Evolutionary conservation across 2,113 vertebrate species (phyloP).

Genomic region (Antechinus stuartii): DNA sequence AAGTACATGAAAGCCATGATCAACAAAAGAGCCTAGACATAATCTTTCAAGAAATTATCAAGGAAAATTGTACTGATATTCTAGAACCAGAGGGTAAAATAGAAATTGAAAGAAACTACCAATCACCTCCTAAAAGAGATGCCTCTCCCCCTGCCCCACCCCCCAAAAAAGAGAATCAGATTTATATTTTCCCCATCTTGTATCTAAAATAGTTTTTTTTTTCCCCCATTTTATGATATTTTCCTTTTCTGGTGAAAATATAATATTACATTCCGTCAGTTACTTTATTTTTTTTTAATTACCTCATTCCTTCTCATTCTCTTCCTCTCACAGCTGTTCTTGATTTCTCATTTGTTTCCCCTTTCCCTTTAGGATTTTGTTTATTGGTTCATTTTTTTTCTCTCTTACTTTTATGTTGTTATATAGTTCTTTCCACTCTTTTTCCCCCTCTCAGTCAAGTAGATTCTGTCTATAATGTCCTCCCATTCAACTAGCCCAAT

Average conservation of each 20-base stretch:
- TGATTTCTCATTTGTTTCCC: not conserved
- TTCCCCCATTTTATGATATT: not conserved
- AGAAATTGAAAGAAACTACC: no score
- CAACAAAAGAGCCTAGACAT: no score
- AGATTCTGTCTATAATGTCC: not conserved
- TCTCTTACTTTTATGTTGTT: not conserved
- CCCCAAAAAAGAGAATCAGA: not conserved
- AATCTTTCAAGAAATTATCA: no score
- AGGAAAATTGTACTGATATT: no score
- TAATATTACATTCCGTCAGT: not conserved
- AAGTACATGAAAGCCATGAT: no score
- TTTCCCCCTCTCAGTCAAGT: not conserved
- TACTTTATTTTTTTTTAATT: not conserved
- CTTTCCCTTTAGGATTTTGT: not conserved
- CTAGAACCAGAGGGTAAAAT: no score
- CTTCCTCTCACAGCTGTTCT: not conserved
- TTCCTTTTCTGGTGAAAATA: not conserved
- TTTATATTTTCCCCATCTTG: not conserved
- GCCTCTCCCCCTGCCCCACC: no score
- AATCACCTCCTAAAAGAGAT: no score
- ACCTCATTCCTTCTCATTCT: not conserved
- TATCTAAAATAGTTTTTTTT: not conserved
- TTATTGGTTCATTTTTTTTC: not conserved
- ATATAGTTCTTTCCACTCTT: not conserved
- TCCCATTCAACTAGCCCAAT: not conserved